These are phyloP conservation scores for Xerus rutilus DNA, from an alignment of 2,797 vertebrate genomes.

Conservation along the genomic window DNA sequence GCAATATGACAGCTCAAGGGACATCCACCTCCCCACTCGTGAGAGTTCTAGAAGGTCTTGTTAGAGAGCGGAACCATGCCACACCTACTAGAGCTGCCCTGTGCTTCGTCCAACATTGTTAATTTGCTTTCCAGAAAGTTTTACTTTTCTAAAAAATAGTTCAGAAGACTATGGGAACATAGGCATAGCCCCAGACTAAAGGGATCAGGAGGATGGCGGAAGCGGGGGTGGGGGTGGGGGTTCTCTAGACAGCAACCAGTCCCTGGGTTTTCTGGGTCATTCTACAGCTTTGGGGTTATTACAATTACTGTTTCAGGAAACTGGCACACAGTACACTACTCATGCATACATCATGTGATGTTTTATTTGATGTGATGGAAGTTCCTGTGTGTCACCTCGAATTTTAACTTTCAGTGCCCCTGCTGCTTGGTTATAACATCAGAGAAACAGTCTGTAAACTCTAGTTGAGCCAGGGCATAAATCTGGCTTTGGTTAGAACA, in stretches of 20 bases:
- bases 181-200: neutral
- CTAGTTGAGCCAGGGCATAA: constrained; percentile 9
- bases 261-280: constrained; percentile 28
- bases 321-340: neutral
- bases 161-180: neutral
- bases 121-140: constrained; percentile 44
- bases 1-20: neutral
- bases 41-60: neutral
- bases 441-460: neutral
- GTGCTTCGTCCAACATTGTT: neutral
- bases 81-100: neutral
- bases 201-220: neutral
- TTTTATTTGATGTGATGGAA: neutral
- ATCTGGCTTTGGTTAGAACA: constrained; percentile 54
- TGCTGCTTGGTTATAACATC: neutral
- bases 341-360: neutral
- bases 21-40: neutral
- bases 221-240: neutral
- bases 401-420: constrained; percentile 2
- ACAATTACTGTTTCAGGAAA: neutral
- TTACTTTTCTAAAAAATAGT: constrained; percentile 13
- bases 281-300: neutral
- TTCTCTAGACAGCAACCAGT: neutral
- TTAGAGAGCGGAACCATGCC: neutral
- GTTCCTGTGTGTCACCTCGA: neutral